Conservation (phyloP, 2,888 invertebrate genomes). For the Netelia virgata region DNA sequence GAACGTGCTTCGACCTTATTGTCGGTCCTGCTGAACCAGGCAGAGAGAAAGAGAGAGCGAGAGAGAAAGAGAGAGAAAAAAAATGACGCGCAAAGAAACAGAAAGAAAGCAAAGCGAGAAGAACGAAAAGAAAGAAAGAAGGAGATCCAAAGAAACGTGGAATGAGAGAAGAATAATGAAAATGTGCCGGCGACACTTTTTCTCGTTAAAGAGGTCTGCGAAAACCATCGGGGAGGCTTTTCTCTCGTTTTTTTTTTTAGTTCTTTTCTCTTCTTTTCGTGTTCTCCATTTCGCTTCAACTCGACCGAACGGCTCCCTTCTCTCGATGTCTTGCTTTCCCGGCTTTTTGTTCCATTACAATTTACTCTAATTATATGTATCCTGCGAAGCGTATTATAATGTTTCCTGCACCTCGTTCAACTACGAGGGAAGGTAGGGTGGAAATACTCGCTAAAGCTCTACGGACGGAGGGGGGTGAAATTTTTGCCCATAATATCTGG, state of each 20-base stretch:
- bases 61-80: constrained; percentile 31
- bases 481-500: constrained; percentile 48
- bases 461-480: constrained; percentile 21
- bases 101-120: constrained; percentile 25
- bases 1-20: constrained; percentile 63
- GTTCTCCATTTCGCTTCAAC: constrained; percentile 10
- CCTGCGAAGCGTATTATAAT: constrained; percentile 67
- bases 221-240: constrained; percentile 45
- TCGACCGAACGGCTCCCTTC: constrained; percentile 24
- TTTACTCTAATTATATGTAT: constrained; percentile 73
- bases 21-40: constrained; percentile 39
- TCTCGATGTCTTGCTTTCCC: constrained; percentile 26
- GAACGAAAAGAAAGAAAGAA: constrained; percentile 18
- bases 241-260: constrained; percentile 43
- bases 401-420: constrained; percentile 60
- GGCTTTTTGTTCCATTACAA: constrained; percentile 65
- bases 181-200: constrained; percentile 59
- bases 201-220: constrained; percentile 70
- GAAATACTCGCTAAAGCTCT: constrained; percentile 13
- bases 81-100: constrained; percentile 36
- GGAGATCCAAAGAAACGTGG: constrained; percentile 38
- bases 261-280: constrained; percentile 38
- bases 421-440: constrained; percentile 6
- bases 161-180: constrained; percentile 42
- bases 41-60: constrained; percentile 20